Base-by-base conservation (phyloP, 1,140 invertebrate species). In the Drosophila arizonae region DNA sequence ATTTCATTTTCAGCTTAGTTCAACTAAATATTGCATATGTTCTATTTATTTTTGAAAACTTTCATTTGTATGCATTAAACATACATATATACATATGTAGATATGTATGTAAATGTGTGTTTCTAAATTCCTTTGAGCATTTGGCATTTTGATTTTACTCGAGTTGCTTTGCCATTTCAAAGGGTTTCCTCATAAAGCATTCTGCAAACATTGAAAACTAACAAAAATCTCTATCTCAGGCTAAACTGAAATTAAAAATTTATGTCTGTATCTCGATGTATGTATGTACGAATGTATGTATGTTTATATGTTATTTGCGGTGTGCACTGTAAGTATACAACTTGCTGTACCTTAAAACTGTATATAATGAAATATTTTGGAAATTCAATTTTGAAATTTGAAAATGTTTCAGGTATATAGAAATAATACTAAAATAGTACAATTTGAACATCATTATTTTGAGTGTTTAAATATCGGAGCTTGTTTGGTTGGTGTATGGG, bases 121-220 rank as follows among this genome's bases (percentile, higher is more conserved):
- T 28, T n/a, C 6, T 2, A 4, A 60, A 48, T 60, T 58, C 56
- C 26, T 11, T 11, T 15, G 41, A 58, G n/a, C 26, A 13, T 48
- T 33, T 46, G 1, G 11, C 26, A 26, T 3, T 15, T 9, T 10
- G 21, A 4, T 57, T 43, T 4, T 11, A 41, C 39, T 57, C 11
- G 24, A 57, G 11, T 9, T 26, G 4, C 13, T n/a, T 60, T 46
- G 43, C 15, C 43, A 33, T 33, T 33, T 46, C 5, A 46, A 30
- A 30, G 21, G 13, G 24, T 43, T 57, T n/a, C 3, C 13, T 57
- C 41, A 10, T 57, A 57, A 24, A 57, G 56, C 24, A 60, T 54
- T 54, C 17, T 55, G 30, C 15, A 55, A 55, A 36, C 30, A 21
- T 21, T 21, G 28, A 36, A 36, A 36, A 21, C 52, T 21, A 48